A percentile compares a stretch with the other conserved stretches of the same genome.
Conservation (phyloP, 2,888 invertebrate species). For the Pristionchus mayeri region DNA sequence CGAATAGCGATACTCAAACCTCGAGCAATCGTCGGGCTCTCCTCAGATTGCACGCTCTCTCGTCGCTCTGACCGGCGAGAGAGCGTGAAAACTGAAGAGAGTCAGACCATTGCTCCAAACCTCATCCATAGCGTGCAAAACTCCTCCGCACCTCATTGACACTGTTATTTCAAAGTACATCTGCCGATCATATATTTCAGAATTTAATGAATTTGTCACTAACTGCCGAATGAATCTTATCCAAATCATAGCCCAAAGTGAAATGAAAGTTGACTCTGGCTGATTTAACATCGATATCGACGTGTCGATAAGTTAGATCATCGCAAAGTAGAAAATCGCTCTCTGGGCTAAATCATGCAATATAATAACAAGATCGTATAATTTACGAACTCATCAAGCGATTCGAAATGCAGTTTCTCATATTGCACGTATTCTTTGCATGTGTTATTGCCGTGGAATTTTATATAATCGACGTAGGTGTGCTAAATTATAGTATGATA, state of each 20-base stretch:
- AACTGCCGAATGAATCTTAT: background rate
- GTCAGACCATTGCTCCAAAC: no score
- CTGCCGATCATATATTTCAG: background rate
- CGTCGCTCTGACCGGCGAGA: no score
- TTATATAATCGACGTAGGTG: no score
- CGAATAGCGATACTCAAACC: background rate
- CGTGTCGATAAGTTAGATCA: background rate
- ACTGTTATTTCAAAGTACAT: background rate
- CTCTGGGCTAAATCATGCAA: background rate
- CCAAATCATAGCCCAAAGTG: background rate
- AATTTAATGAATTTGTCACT: background rate
- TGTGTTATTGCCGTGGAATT: background rate
- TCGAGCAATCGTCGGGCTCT: no score
- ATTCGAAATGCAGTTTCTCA: background rate
- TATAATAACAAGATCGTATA: background rate
- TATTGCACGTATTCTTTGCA: background rate
- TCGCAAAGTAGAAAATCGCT: background rate
- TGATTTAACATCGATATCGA: background rate
- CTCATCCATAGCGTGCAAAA: background rate
- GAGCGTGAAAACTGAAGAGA: no score
- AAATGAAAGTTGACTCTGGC: background rate
- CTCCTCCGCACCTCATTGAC: background rate
- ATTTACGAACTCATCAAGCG: background rate
- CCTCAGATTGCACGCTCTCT: no score
- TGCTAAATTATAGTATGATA: no score